phyloP scores from a whole-genome alignment of 2,888 invertebrate species.

The Rotaria magnacalcarata region DNA sequence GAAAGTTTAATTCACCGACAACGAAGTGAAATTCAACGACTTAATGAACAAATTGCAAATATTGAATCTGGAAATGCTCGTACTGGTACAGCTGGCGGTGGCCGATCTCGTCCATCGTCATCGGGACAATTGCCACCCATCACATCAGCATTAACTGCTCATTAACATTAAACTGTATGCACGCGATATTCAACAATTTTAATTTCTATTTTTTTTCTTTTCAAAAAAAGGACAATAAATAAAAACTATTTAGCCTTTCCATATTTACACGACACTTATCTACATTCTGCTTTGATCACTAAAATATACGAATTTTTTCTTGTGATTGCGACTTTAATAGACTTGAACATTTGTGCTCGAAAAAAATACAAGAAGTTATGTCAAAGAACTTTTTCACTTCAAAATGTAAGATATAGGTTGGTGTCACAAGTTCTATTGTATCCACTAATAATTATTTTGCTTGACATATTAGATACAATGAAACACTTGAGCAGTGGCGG shows the following conservation, averaged over 20 bases:
- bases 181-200: background rate
- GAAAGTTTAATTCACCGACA: constrained; percentile 42
- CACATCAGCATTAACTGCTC: constrained; percentile 4
- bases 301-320: no score
- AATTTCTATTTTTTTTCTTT: background rate
- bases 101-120: constrained; percentile 35
- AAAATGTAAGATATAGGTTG: no score
- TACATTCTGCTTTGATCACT: no score
- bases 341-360: no score
- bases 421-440: no score
- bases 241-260: background rate
- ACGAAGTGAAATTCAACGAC: constrained; percentile 43
- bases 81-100: constrained; percentile 12
- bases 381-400: no score
- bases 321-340: no score
- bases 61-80: constrained; percentile 36
- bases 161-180: background rate
- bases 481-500: no score
- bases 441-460: no score
- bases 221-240: background rate
- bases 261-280: no score
- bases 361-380: no score
- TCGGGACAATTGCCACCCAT: constrained; percentile 45
- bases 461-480: no score
- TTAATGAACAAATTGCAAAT: constrained; percentile 37